These are phyloP conservation scores for Phaetusa simplex DNA, from an alignment of 2,113 vertebrate species.

Conservation along the genomic window DNA sequence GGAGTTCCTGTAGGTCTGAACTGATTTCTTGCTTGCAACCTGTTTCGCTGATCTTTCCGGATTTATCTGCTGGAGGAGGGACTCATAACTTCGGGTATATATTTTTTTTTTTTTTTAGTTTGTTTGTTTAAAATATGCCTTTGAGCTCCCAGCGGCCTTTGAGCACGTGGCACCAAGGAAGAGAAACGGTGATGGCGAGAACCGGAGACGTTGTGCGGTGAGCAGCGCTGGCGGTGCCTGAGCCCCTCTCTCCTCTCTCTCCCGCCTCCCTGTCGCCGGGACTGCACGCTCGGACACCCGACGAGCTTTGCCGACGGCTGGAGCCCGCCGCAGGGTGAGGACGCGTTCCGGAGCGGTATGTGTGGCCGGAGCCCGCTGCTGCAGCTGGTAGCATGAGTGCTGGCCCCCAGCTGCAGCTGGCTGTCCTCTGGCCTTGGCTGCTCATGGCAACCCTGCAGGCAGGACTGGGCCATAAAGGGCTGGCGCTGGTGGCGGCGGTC, in stretches of 20 bases:
- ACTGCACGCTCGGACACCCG: not conserved
- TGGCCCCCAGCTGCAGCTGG: slow-evolving; percentile 89
- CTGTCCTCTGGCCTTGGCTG: slow-evolving; percentile 97
- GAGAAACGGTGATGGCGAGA: not conserved
- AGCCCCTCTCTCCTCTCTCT: not conserved
- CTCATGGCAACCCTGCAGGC: slow-evolving; percentile 92
- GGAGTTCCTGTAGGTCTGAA: not conserved
- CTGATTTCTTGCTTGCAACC: not conserved
- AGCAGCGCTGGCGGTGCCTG: not conserved
- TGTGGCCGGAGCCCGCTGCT: slow-evolving; percentile 84
- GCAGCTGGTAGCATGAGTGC: slow-evolving; percentile 93
- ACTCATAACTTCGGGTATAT: not conserved
- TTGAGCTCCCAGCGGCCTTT: slow-evolving; percentile 17
- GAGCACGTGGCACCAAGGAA: slow-evolving; percentile 49
- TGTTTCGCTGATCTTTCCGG: not conserved
- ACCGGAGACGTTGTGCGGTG: not conserved
- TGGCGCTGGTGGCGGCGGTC: slow-evolving; percentile 78
- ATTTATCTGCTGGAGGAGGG: slow-evolving; percentile 16
- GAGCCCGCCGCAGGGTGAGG: slow-evolving; percentile 31
- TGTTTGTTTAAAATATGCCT: slow-evolving; percentile 32
- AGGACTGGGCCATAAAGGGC: slow-evolving; percentile 83
- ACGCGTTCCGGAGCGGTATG: slow-evolving; percentile 86
- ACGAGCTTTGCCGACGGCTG: not conserved
- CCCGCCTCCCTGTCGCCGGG: not conserved
- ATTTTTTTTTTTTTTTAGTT: not conserved